These are phyloP conservation scores for Sebastes vulpes DNA, from an alignment of 2,797 vertebrate species.

Conservation along the genomic window DNA sequence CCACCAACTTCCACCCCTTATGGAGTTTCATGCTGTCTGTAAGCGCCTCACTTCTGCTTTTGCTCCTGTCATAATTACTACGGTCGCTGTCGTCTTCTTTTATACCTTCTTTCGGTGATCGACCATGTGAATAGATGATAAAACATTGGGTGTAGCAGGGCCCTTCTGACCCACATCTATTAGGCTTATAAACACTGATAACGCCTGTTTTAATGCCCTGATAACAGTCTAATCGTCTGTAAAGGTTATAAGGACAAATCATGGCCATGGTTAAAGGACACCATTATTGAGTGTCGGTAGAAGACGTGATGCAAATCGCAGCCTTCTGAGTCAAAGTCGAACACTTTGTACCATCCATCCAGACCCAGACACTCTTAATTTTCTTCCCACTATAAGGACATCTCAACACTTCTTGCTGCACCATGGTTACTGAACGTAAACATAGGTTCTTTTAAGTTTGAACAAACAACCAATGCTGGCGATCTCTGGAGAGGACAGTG, in stretches of 20 bases:
- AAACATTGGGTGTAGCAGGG: no score
- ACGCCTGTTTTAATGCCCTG: no score
- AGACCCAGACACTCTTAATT: background rate
- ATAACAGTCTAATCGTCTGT: background rate
- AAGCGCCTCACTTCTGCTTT: no score
- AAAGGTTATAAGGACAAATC: background rate
- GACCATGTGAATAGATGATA: no score
- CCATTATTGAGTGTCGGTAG: background rate
- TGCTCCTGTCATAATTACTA: no score
- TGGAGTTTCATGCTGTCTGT: no score
- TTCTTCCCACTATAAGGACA: background rate
- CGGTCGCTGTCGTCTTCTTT: no score
- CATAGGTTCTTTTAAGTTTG: slow-evolving; percentile 28
- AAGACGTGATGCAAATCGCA: background rate
- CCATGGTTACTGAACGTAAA: slow-evolving; percentile 3
- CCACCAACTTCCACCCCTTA: no score
- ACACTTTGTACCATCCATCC: background rate
- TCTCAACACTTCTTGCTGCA: background rate
- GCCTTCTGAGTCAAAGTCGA: background rate
- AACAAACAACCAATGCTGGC: slow-evolving; percentile 39
- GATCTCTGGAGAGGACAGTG: slow-evolving; percentile 42
- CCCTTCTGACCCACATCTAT: no score
- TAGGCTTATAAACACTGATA: no score
- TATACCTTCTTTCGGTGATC: no score
- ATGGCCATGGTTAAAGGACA: background rate